phyloP scores from a whole-genome alignment of 2,113 vertebrate species.

The Bufo gargarizans region DNA sequence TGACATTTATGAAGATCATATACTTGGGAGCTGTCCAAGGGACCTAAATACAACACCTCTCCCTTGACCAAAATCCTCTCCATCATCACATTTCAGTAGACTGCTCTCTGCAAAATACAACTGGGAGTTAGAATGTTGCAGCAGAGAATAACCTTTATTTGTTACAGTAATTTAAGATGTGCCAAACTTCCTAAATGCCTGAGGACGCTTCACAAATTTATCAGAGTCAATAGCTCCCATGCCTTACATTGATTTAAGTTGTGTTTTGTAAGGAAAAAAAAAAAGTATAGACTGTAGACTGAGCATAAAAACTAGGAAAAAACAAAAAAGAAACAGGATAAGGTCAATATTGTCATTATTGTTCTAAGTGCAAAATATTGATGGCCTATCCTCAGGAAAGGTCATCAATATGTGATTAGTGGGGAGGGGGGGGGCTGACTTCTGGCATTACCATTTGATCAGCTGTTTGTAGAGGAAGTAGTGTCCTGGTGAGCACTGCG shows the following conservation, averaged over 20 bases:
- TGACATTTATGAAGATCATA: slow-evolving; percentile 52
- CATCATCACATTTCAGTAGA: slow-evolving; percentile 45
- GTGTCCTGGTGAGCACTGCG: too few relatives aligned
- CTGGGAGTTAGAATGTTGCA: slow-evolving; percentile 17
- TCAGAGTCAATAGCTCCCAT: slow-evolving; percentile 22
- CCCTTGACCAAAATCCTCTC: slow-evolving; percentile 18
- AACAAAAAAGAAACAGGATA: not conserved
- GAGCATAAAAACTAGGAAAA: too few relatives aligned
- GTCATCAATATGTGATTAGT: too few relatives aligned
- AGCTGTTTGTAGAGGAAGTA: too few relatives aligned
- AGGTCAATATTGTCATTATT: not conserved
- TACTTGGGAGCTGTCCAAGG: slow-evolving; percentile 30
- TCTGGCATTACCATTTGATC: too few relatives aligned
- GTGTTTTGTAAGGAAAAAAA: not conserved
- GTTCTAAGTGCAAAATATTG: too few relatives aligned
- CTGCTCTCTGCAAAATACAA: slow-evolving; percentile 23
- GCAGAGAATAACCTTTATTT: slow-evolving; percentile 51
- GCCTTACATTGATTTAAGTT: slow-evolving; percentile 31
- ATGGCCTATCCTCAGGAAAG: too few relatives aligned
- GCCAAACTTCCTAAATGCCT: slow-evolving; percentile 44
- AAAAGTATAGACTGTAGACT: not conserved
- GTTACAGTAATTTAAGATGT: slow-evolving; percentile 51
- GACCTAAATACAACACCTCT: slow-evolving; percentile 26
- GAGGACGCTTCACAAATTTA: slow-evolving; percentile 33
- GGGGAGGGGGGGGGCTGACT: too few relatives aligned